Evolutionary conservation across 2,113 vertebrate genomes (phyloP).

Genomic region (Campylomormyrus numenius): DNA sequence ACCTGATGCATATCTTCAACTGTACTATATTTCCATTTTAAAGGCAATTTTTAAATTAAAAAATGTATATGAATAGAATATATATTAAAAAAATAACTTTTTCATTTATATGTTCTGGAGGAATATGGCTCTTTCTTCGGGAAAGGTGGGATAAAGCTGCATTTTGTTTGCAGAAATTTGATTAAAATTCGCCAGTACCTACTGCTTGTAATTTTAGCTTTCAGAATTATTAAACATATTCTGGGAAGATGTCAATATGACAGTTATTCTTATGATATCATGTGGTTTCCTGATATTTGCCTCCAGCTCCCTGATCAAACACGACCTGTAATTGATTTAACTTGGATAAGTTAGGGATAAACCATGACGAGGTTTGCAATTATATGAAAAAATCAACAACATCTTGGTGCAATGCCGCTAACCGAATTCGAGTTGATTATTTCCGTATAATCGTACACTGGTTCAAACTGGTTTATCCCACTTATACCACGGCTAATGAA

Average conservation of each 20-base stretch:
- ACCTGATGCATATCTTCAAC: not conserved
- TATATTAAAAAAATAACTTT: not conserved
- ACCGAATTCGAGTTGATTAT: not conserved
- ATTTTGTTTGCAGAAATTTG: not conserved
- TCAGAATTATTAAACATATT: not conserved
- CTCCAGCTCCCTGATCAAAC: not conserved
- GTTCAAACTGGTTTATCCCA: not conserved
- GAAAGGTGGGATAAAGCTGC: not conserved
- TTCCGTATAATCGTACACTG: too few species aligned
- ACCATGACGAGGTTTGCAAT: not conserved
- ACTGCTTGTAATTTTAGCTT: not conserved
- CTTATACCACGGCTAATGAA: not conserved
- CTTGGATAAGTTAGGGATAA: not conserved
- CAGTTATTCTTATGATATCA: not conserved
- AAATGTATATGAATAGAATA: not conserved
- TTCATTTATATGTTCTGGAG: not conserved
- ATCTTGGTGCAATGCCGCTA: not conserved
- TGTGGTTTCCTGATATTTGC: not conserved
- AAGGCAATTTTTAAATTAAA: not conserved
- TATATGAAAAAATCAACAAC: not conserved
- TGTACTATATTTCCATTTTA: not conserved
- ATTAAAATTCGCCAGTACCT: not conserved
- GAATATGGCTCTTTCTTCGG: not conserved
- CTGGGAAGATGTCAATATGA: not conserved
- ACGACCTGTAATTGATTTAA: not conserved